Base-by-base conservation (phyloP, 2,113 vertebrate genomes). In the Zapornia atra region DNA sequence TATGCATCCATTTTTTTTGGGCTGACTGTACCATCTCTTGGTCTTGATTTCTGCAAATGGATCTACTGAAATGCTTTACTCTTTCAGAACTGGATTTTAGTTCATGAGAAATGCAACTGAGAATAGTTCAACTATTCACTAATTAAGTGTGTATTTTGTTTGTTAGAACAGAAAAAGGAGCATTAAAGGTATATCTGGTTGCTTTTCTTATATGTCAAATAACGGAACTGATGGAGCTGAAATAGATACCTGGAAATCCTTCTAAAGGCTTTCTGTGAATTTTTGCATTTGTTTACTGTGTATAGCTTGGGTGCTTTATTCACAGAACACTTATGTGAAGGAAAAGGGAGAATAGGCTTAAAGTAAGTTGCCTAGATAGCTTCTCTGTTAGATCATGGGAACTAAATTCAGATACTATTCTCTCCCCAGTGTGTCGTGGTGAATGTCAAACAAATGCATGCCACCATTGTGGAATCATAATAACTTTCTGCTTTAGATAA, bases 361-460 rank as follows among this genome's bases (percentile, higher is more conserved):
- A 90, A 92, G 57, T 75, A 85, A 70, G 38, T 71, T 87, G 89
- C 61, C 42, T 53, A 79, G 91, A 94, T 95, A 96, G 14, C 93
- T 97, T 91, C 68, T 90, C 64, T 90, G 79, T 96, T 94, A 96
- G 66, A 81, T 95, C 90, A 95, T 96, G 92, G 94, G 92, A 96
- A 93, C 86, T 88, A 93, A 93, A 88, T 79, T 84, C 95, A 92
- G 86, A 92, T 91, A 70, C 50, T 92, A 90, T 53, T 90, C 83
- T 79, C 38, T 77, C 86, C 73, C 50, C 34, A 40, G 63, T 78
- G 82, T 91, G 73, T 57, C 1, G 3, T 91, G 48, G 48, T 88
- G 75, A 96, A 95, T 95, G 94, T 94, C 76, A 96, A 95, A 96
- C 87, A 93, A 92, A 89, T 82, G 83, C 90, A 90, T 96, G 95